phyloP scores from a whole-genome alignment of 2,113 vertebrate species.

The Brachypteracias leptosomus region DNA sequence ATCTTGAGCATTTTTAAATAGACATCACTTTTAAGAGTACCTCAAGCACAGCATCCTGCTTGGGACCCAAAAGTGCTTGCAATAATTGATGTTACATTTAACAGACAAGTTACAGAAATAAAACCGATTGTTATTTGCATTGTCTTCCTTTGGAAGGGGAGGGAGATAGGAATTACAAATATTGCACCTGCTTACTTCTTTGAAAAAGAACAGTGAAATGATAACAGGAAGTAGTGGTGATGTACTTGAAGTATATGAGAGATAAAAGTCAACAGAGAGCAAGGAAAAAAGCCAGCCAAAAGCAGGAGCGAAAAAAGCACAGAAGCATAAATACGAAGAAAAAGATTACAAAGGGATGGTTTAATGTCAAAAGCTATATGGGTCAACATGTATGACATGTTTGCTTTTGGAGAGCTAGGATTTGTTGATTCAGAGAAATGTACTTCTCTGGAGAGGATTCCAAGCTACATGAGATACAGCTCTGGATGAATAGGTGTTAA shows the following conservation, averaged over 20 bases:
- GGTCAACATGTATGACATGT: background rate
- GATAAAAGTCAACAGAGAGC: background rate
- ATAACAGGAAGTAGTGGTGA: slow-evolving; percentile 2
- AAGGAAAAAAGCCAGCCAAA: background rate
- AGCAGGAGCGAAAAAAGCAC: background rate
- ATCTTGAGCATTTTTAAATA: background rate
- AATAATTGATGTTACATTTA: background rate
- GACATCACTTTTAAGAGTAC: background rate
- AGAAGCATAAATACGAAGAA: background rate
- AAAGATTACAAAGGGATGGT: background rate
- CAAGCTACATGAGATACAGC: background rate
- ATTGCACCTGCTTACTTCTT: slow-evolving; percentile 2
- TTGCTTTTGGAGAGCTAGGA: background rate
- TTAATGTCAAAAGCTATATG: background rate
- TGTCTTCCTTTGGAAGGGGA: background rate
- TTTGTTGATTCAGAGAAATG: background rate
- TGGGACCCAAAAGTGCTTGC: background rate
- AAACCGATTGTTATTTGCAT: background rate
- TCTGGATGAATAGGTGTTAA: background rate
- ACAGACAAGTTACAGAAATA: background rate
- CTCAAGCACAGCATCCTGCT: background rate
- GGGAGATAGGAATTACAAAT: background rate
- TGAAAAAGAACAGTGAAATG: background rate
- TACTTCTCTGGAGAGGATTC: background rate
- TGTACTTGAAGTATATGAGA: background rate